Conservation (phyloP, 2,888 invertebrate species). For the Eulithis testata region DNA sequence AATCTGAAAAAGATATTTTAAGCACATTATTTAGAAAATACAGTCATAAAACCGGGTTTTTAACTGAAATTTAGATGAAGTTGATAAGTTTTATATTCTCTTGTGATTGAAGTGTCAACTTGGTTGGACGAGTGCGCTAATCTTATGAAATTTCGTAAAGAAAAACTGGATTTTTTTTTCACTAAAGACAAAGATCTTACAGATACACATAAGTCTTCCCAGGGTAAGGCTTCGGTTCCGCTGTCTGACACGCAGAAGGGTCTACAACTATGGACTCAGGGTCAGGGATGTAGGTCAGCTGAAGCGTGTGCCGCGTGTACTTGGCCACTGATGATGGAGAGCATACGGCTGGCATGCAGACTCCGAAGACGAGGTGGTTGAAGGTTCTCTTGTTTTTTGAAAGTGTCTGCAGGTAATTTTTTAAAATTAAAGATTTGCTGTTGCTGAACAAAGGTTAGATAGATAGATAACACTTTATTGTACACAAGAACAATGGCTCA, state of each 20-base stretch:
- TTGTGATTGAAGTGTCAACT: no score
- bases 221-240: constrained; percentile 10
- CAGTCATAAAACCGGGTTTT: no score
- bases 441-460: no score
- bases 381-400: constrained; percentile 25
- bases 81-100: no score
- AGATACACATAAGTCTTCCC: constrained; percentile 13
- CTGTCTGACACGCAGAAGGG: constrained; percentile 15
- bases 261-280: constrained; percentile 20
- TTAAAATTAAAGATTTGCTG: no score
- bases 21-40: no score
- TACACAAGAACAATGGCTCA: no score
- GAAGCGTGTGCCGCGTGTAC: constrained; percentile 44
- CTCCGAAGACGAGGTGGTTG: constrained; percentile 49
- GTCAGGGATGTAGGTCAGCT: constrained; percentile 41
- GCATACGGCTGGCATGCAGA: constrained; percentile 53
- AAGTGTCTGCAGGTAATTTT: constrained; percentile 10
- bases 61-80: no score
- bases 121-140: no score
- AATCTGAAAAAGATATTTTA: constrained; percentile 6
- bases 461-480: no score
- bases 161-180: no score
- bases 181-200: constrained; percentile 6
- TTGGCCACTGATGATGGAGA: constrained; percentile 43
- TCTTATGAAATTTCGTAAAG: no score